Evolutionary conservation across 1,140 invertebrate species (phyloP).

Genomic region (Campodea augens): DNA sequence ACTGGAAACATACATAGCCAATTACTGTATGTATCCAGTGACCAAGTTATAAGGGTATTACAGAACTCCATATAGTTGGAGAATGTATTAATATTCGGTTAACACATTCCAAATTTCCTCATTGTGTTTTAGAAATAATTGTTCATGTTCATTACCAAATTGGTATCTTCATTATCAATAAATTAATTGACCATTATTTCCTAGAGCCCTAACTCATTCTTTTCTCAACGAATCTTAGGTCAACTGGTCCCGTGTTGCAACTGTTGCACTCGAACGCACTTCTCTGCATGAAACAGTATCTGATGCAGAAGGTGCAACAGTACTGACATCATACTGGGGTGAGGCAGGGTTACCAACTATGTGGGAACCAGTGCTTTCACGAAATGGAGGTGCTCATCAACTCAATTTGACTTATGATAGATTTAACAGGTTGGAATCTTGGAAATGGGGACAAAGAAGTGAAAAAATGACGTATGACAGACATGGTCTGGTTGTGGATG

Average conservation of each 20-base stretch:
- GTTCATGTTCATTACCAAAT: too few species aligned
- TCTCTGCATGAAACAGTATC: constrained; percentile 73
- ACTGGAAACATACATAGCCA: too few species aligned
- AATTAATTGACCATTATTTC: too few species aligned
- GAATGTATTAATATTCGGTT: too few species aligned
- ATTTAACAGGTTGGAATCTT: constrained; percentile 75
- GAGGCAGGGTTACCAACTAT: constrained; percentile 60
- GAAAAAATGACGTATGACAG: constrained; percentile 73
- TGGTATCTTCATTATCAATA: too few species aligned
- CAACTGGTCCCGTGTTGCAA: constrained; percentile 62
- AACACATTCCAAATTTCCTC: too few species aligned
- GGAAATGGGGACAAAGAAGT: constrained; percentile 72
- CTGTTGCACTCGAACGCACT: constrained; percentile 77
- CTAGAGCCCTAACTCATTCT: too few species aligned
- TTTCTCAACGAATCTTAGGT: too few species aligned
- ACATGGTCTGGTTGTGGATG: constrained; percentile 62
- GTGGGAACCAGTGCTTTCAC: constrained; percentile 44
- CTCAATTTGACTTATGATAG: constrained; percentile 76
- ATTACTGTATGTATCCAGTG: too few species aligned
- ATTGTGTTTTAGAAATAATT: too few species aligned
- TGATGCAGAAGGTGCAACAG: constrained; percentile 54
- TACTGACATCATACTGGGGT: constrained; percentile 73
- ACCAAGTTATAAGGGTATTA: too few species aligned
- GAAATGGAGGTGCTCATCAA: constrained; percentile 38
- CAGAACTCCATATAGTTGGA: too few species aligned